A percentile compares a stretch with the other conserved stretches of the same genome.
Evolutionary conservation across 2,797 vertebrate species (phyloP).

Genomic region (Delichon dasypus): DNA sequence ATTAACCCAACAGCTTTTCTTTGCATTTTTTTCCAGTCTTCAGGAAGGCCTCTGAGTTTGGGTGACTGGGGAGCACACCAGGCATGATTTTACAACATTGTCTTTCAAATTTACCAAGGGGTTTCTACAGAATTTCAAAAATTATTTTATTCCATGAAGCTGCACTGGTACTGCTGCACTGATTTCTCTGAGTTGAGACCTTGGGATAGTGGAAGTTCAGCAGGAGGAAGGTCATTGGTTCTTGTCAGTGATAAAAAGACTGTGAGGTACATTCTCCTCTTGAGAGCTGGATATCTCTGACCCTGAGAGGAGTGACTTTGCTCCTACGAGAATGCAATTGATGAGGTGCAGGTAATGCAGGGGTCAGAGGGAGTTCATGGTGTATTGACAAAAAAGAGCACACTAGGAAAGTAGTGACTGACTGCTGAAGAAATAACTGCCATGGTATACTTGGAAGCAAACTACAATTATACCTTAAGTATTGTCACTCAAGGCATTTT

Average conservation of each 20-base stretch:
- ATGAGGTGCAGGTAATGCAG: not conserved
- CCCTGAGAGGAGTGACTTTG: not conserved
- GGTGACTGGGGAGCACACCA: not conserved
- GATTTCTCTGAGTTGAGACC: not conserved
- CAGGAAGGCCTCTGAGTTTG: not conserved
- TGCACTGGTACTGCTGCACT: not conserved
- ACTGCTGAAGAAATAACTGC: not conserved
- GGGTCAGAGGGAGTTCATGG: not conserved
- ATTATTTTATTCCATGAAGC: not conserved
- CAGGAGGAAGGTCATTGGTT: not conserved
- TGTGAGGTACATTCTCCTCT: not conserved
- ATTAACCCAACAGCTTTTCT: not conserved
- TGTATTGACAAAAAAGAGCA: not conserved
- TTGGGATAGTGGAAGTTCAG: not conserved
- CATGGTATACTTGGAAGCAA: not conserved
- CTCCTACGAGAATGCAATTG: accelerated
- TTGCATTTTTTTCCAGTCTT: not conserved
- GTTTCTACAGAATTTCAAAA: not conserved
- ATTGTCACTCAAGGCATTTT: constrained; percentile 19
- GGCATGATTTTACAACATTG: not conserved
- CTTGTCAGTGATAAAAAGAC: not conserved
- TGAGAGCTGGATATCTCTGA: not conserved
- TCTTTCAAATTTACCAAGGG: not conserved
- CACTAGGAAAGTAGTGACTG: not conserved
- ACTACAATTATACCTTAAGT: not conserved